phyloP scores from a whole-genome alignment of 2,888 invertebrate species.

The Eupithecia tripunctaria region DNA sequence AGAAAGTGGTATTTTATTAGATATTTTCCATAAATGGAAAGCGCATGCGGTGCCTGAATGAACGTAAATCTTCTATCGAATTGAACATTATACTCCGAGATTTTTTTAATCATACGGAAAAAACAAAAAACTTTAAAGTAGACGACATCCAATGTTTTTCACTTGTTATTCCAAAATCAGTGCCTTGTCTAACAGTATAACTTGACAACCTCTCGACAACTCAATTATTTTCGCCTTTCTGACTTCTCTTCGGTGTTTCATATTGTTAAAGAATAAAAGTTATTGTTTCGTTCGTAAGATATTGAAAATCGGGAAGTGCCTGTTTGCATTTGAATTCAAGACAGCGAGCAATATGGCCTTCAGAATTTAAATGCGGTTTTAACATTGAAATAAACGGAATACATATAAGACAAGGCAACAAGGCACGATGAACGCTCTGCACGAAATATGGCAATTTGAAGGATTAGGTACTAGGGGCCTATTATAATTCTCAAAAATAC shows the following conservation, averaged over 20 bases:
- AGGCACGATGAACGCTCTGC: background rate
- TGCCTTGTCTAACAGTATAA: background rate
- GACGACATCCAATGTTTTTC: background rate
- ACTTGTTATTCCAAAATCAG: background rate
- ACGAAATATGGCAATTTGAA: background rate
- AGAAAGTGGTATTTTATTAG: background rate
- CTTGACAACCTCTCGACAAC: conserved; percentile 14
- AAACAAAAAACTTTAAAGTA: background rate
- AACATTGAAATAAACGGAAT: conserved; percentile 1
- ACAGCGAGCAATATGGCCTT: conserved; percentile 12
- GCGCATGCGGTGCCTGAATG: background rate
- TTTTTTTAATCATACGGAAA: background rate
- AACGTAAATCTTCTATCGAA: background rate
- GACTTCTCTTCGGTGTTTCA: background rate
- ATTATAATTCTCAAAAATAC: too few relatives aligned
- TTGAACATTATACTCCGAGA: background rate
- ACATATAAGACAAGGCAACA: background rate
- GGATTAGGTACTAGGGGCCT: too few relatives aligned
- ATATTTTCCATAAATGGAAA: background rate
- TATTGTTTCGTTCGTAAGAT: conserved; percentile 6
- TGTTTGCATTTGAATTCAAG: conserved; percentile 2
- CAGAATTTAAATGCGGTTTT: conserved; percentile 10
- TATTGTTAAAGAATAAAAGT: conserved; percentile 1
- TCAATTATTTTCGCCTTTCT: conserved; percentile 21
- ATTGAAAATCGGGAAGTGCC: background rate